A percentile compares a stretch with the other conserved stretches of the same genome.
These are phyloP conservation scores for Gallinago solitaria DNA, from an alignment of 2,797 vertebrate species.

Conservation along the genomic window DNA sequence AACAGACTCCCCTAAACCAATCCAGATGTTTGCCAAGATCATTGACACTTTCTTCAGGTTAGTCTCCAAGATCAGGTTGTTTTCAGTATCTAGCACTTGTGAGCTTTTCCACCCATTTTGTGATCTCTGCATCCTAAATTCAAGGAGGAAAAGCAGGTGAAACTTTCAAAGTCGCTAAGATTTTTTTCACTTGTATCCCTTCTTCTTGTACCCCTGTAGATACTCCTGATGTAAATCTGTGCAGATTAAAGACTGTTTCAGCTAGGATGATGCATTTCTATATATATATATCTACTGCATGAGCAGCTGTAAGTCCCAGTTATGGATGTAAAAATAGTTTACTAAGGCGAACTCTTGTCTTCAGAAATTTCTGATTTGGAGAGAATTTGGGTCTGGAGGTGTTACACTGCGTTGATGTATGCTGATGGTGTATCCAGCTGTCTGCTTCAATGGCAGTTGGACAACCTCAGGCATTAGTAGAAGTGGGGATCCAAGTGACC, in stretches of 20 bases:
- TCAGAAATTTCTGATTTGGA: background rate
- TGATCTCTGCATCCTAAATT: background rate
- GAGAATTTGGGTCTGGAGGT: background rate
- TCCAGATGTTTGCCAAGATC: background rate
- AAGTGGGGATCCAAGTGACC: background rate
- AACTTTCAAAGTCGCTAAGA: background rate
- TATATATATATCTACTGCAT: background rate
- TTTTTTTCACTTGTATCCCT: background rate
- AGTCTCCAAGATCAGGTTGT: background rate
- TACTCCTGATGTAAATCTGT: background rate
- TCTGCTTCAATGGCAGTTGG: background rate
- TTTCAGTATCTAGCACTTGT: background rate
- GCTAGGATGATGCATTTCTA: background rate
- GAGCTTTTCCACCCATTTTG: background rate
- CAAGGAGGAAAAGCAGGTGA: background rate
- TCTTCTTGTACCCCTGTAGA: background rate
- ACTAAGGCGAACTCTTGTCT: background rate
- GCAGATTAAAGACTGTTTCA: background rate
- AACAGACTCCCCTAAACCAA: background rate
- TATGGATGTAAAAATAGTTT: background rate
- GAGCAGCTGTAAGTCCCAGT: background rate
- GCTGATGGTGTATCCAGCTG: background rate
- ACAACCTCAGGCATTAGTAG: background rate
- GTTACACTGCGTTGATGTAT: too few relatives aligned
- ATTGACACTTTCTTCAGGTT: background rate